Evolutionary conservation across 2,888 invertebrate species (phyloP).

Genomic region (Timema cristinae): DNA sequence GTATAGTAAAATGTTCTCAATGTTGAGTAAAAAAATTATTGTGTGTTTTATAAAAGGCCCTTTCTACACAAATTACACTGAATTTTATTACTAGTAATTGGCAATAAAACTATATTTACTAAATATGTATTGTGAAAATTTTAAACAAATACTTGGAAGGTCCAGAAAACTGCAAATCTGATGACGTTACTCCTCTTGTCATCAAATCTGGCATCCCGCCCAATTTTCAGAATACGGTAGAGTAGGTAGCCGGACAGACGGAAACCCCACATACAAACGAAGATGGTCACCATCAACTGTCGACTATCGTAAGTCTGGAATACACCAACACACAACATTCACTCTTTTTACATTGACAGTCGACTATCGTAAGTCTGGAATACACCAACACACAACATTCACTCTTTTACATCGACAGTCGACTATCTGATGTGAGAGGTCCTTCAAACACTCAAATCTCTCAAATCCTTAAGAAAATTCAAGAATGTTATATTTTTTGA

Average conservation of each 20-base stretch:
- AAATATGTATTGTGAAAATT: neutral
- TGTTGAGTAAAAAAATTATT: too few species aligned
- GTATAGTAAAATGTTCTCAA: neutral
- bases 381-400: neutral
- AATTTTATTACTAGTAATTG: too few species aligned
- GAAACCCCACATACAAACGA: constrained; percentile 83
- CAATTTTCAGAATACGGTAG: constrained; percentile 87
- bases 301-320: constrained; percentile 75
- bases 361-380: neutral
- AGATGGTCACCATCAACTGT: constrained; percentile 85
- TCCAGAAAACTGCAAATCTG: constrained; percentile 89
- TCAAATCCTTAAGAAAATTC: too few species aligned
- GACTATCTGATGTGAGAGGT: constrained; percentile 70
- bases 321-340: neutral
- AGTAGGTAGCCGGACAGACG: constrained; percentile 82
- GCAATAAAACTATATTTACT: neutral
- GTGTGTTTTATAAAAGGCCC: neutral
- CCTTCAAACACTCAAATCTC: too few species aligned
- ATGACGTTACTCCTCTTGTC: constrained; percentile 82
- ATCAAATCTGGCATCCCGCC: constrained; percentile 86
- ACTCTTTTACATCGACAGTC: too few species aligned
- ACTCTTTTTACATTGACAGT: constrained; percentile 9
- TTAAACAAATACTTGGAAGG: constrained; percentile 67
- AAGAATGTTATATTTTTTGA: too few species aligned
- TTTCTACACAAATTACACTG: too few species aligned